Conservation (phyloP, 2,797 vertebrate species). For the Falco columbarius region DNA sequence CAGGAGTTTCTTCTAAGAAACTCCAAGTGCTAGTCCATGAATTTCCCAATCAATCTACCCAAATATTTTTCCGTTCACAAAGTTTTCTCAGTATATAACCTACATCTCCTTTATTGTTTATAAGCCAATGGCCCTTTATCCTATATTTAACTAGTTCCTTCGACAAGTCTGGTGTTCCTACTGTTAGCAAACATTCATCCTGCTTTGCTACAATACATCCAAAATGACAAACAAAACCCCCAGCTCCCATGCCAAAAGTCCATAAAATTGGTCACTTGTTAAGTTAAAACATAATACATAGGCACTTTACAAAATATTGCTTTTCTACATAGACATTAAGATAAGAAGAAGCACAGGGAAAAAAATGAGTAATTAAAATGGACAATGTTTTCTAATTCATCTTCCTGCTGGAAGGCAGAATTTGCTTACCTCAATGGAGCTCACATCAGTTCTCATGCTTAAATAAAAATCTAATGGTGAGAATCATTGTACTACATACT, state of each 20-base stretch:
- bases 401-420: neutral
- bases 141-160: neutral
- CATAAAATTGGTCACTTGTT: neutral
- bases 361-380: neutral
- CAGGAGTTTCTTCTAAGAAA: neutral
- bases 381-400: neutral
- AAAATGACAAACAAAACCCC: neutral
- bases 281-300: neutral
- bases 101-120: neutral
- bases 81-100: neutral
- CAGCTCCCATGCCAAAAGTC: neutral
- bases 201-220: neutral
- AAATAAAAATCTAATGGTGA: neutral
- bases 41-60: neutral
- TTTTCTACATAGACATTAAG: neutral
- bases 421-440: neutral
- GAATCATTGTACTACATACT: neutral
- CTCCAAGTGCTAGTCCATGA: fast-evolving
- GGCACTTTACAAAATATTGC: neutral
- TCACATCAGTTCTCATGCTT: neutral
- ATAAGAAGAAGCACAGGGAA: neutral
- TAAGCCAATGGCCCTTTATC: neutral
- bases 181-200: neutral
- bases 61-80: neutral
- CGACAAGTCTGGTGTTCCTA: neutral